A percentile compares a stretch with the other conserved stretches of the same genome.
phyloP scores from a whole-genome alignment of 2,888 invertebrate genomes.

The Pheosia gnoma region DNA sequence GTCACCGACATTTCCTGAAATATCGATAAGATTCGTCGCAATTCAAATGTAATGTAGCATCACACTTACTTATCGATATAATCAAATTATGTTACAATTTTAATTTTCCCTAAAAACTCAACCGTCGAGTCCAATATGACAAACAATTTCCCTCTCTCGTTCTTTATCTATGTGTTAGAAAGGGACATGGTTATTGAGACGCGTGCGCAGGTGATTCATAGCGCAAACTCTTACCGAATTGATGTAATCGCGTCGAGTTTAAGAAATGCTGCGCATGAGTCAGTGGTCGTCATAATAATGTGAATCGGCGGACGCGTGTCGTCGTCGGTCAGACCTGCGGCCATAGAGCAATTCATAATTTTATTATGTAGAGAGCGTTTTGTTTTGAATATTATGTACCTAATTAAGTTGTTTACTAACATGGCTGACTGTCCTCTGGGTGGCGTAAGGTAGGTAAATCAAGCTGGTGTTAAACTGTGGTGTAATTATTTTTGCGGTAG shows the following conservation, averaged over 20 bases:
- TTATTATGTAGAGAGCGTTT: too few species aligned
- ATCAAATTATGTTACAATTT: not conserved
- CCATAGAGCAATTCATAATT: not conserved
- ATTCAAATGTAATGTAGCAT: not conserved
- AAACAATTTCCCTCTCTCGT: conserved; percentile 8
- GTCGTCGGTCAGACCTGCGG: conserved; percentile 12
- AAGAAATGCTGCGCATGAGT: conserved; percentile 34
- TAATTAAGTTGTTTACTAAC: too few species aligned
- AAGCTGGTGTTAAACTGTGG: too few species aligned
- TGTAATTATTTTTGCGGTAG: too few species aligned
- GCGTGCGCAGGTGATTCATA: conserved; percentile 39
- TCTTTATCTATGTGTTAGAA: conserved; percentile 11
- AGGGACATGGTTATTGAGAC: conserved; percentile 17
- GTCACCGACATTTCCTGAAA: conserved; percentile 5
- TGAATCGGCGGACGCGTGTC: conserved; percentile 20
- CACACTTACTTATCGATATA: conserved; percentile 1
- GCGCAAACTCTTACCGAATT: conserved; percentile 52
- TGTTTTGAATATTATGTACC: too few species aligned
- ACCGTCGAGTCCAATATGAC: not conserved
- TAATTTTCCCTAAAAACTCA: conserved; percentile 3
- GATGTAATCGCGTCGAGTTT: conserved; percentile 51
- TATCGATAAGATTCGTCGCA: not conserved
- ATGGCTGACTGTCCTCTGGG: too few species aligned
- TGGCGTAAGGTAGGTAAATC: too few species aligned
- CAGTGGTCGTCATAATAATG: conserved; percentile 27